These are phyloP conservation scores for Odontocolon sp. DNA, from an alignment of 2,888 invertebrate genomes.

Conservation along the genomic window DNA sequence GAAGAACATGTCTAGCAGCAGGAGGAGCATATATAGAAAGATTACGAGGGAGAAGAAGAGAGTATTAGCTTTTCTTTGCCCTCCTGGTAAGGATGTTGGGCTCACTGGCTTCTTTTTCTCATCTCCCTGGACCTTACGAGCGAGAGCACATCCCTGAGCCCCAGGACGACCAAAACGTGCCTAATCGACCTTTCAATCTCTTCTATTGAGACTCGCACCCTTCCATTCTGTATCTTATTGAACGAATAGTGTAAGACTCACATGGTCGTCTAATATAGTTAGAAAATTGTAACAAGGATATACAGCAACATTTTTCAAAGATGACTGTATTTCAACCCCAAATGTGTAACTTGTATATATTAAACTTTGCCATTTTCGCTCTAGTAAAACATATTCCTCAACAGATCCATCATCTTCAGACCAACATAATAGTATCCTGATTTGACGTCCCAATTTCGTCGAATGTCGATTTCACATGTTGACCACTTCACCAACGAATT, in stretches of 20 bases:
- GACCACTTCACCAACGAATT: no score
- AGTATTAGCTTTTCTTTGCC: constrained; percentile 34
- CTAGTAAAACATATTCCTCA: no score
- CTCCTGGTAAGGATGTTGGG: background rate
- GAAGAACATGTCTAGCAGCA: background rate
- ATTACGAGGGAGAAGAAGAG: constrained; percentile 24
- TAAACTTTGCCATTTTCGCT: no score
- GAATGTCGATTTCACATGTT: no score
- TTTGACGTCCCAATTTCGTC: no score
- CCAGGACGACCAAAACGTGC: constrained; percentile 34
- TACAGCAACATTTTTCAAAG: background rate
- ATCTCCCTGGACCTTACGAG: constrained; percentile 8
- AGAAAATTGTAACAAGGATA: constrained; percentile 27
- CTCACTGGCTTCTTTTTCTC: constrained; percentile 32
- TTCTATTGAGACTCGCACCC: constrained; percentile 30
- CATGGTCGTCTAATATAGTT: constrained; percentile 30
- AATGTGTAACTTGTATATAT: background rate
- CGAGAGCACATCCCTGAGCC: background rate
- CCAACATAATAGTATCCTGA: no score
- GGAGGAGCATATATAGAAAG: background rate
- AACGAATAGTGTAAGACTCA: background rate
- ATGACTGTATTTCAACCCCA: background rate
- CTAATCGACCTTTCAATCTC: constrained; percentile 52
- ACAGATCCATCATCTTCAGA: no score
- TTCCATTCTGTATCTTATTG: constrained; percentile 1